A percentile compares a stretch with the other conserved stretches of the same genome.
phyloP scores from a whole-genome alignment of 2,113 vertebrate genomes.

The Actinemys pallida region DNA sequence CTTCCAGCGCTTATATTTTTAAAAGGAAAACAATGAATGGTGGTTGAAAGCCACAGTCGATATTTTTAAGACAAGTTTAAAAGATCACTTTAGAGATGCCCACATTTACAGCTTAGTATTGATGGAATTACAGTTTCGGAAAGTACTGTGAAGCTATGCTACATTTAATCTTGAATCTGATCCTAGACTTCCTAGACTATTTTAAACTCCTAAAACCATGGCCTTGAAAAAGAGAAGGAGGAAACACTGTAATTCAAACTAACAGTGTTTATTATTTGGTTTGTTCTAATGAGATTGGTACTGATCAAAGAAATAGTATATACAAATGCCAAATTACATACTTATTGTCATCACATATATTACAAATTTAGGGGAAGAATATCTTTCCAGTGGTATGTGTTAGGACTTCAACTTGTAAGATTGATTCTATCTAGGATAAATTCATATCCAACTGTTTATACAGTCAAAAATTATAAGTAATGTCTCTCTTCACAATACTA shows the following conservation, averaged over 20 bases:
- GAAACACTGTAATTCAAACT: neutral
- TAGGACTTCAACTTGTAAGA: neutral
- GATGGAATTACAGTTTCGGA: conserved; percentile 11
- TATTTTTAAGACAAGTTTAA: conserved; percentile 30
- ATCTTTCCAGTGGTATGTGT: rapidly evolving
- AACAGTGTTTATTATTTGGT: neutral
- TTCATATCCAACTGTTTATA: neutral
- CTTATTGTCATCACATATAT: neutral
- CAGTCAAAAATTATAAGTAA: neutral
- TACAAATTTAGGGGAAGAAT: neutral
- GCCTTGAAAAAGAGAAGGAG: neutral
- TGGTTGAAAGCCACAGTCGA: conserved; percentile 17
- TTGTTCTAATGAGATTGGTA: neutral
- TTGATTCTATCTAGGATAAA: neutral
- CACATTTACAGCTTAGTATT: conserved; percentile 36
- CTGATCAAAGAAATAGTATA: neutral
- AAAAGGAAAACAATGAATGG: conserved; percentile 18
- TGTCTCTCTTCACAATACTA: neutral
- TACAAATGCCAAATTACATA: neutral
- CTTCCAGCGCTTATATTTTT: conserved; percentile 8
- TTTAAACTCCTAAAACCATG: neutral
- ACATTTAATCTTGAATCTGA: conserved; percentile 16
- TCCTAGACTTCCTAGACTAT: neutral
- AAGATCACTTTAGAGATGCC: neutral
- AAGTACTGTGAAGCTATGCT: conserved; percentile 7